Base-by-base conservation (phyloP, 1,140 invertebrate genomes). In the Cephus cinctus region DNA sequence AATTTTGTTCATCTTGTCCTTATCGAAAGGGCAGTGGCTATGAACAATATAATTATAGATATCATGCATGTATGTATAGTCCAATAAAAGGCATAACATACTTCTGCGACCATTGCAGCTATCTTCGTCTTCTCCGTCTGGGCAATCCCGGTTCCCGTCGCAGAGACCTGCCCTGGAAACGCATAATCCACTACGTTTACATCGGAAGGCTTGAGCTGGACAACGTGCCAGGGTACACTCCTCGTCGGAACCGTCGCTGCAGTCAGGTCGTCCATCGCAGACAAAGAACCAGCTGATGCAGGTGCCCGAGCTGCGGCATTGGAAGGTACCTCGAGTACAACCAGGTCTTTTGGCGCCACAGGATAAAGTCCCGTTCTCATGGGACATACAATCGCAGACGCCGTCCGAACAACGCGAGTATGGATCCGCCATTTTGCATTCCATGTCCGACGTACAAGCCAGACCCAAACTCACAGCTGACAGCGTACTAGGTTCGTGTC, bases 201-300 rank as follows among this genome's bases (percentile, higher is more conserved):
- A 88, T 1, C 77, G 77, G 75, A 89, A 89, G 1, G 88, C 79
- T 53, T 87, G 81, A 2, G 40, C n/a, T 2, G 80, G 79, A 54
- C 80, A 81, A 22, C 5, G 42, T 18, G 9, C n/a, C 5, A 19
- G 66, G 22, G 63, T 68, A 63, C 88, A 90, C 61, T 85, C 85
- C 69, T 94, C 91, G 65, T 94, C 91, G 0, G 88, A 89, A 9
- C 85, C 86, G 67, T 95, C 94, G 2, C 80, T 73, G 67, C 93
- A 96, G 66, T 96, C 92, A 43, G 83, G 81, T 52, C 90, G 83
- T n/a, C 91, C 91, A 70, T 97, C 94, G 74, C 95, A 98, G 0
- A 94, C 87, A 75, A 94, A 96, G 73, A 89, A 91, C 83, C 87
- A 89, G 57, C 87, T 89, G 59, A 97, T 93, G 72, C 94, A 97